Percentiles rank a stretch among this genome's conserved stretches.
Evolutionary conservation across 2,113 vertebrate genomes (phyloP).

Genomic region (Takifugu bimaculatus): DNA sequence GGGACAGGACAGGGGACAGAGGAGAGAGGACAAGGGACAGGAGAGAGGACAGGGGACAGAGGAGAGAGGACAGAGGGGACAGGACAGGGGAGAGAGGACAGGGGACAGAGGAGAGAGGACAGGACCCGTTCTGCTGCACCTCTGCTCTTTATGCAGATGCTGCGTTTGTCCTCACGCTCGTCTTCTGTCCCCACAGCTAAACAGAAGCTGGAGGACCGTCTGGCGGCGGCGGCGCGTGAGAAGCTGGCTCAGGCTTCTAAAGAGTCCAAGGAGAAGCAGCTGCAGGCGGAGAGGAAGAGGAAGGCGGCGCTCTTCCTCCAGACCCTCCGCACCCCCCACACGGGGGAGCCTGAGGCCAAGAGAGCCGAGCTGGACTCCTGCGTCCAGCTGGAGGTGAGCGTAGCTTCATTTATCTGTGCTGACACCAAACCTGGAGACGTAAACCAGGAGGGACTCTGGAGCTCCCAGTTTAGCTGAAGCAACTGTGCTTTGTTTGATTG

Average conservation of each 20-base stretch:
- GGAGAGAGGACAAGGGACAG: no score
- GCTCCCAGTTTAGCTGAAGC: no score
- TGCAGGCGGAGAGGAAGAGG: slow-evolving; percentile 94
- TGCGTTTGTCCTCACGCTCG: background rate
- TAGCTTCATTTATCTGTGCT: background rate
- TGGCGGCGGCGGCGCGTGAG: slow-evolving; percentile 93
- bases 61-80: no score
- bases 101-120: no score
- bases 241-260: slow-evolving; percentile 98
- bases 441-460: no score
- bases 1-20: no score
- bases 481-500: no score
- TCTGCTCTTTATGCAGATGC: no score
- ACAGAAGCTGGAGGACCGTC: slow-evolving; percentile 94
- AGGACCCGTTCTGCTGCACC: no score
- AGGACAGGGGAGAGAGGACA: no score
- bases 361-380: slow-evolving; percentile 75
- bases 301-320: slow-evolving; percentile 95
- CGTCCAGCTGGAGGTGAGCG: slow-evolving; percentile 73
- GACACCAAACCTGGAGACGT: no score
- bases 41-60: no score
- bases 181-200: slow-evolving; percentile 79
- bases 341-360: slow-evolving; percentile 80
- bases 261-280: slow-evolving; percentile 97
- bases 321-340: slow-evolving; percentile 81